Conservation (phyloP, 2,888 invertebrate species). For the Stenichneumon culpator region DNA sequence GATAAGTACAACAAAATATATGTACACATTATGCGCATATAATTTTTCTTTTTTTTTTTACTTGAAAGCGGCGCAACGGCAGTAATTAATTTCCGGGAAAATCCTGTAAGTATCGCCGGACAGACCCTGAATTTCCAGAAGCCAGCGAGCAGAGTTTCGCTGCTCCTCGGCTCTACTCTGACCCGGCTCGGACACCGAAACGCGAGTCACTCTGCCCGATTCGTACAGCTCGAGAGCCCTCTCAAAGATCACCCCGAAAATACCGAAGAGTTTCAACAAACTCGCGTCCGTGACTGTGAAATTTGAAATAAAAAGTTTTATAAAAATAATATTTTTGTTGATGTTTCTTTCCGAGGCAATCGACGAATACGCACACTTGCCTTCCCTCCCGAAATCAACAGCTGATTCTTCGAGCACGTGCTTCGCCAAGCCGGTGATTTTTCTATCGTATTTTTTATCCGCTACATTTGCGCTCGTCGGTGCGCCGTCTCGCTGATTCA, state of each 20-base stretch:
- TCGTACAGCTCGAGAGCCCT: slow-evolving; percentile 89
- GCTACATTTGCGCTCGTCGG: slow-evolving; percentile 28
- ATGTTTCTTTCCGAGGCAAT: slow-evolving; percentile 86
- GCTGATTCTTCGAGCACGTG: slow-evolving; percentile 74
- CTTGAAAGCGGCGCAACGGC: slow-evolving; percentile 89
- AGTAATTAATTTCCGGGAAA: slow-evolving; percentile 89
- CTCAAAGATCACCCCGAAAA: slow-evolving; percentile 88
- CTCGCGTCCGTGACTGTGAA: slow-evolving; percentile 87
- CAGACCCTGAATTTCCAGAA: slow-evolving; percentile 88
- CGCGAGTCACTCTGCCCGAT: slow-evolving; percentile 85
- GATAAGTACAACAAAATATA: not conserved
- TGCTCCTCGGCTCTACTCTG: slow-evolving; percentile 62
- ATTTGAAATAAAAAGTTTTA: not conserved
- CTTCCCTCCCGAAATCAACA: slow-evolving; percentile 75
- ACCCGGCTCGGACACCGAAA: slow-evolving; percentile 84
- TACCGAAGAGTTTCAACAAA: slow-evolving; percentile 87
- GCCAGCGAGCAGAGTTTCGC: slow-evolving; percentile 79
- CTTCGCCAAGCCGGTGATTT: slow-evolving; percentile 69
- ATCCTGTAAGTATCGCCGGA: slow-evolving; percentile 87
- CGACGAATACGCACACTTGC: slow-evolving; percentile 77
- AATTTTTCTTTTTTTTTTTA: slow-evolving; percentile 56
- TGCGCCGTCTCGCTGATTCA: slow-evolving; percentile 42
- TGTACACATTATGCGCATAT: not conserved
- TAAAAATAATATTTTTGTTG: not conserved
- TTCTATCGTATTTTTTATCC: slow-evolving; percentile 60